These are phyloP conservation scores for Anoplius nigerrimus DNA, from an alignment of 2,888 invertebrate species.

Conservation along the genomic window DNA sequence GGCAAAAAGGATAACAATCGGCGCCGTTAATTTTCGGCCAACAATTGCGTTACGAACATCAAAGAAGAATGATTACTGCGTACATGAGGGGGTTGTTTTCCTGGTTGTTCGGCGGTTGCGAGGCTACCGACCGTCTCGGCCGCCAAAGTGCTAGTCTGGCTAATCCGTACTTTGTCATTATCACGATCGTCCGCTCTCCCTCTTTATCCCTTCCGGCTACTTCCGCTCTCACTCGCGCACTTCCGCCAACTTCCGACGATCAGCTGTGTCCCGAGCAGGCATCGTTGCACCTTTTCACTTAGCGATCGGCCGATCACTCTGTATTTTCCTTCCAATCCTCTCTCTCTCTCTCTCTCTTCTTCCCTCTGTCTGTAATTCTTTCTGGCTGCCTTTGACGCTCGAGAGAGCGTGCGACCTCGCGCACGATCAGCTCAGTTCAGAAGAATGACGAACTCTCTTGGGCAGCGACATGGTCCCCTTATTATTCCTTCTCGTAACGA, in stretches of 20 bases:
- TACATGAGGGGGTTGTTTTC: slow-evolving; percentile 75
- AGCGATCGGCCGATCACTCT: too few relatives aligned
- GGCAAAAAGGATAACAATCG: too few relatives aligned
- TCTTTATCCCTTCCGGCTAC: not conserved
- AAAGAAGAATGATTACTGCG: slow-evolving; percentile 40
- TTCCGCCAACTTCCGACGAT: not conserved
- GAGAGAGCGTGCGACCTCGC: slow-evolving; percentile 7
- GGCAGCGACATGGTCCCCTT: not conserved
- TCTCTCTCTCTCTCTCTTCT: not conserved
- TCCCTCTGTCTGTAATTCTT: not conserved
- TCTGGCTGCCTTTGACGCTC: not conserved
- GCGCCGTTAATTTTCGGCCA: too few relatives aligned
- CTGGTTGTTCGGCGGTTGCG: slow-evolving; percentile 70
- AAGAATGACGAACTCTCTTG: slow-evolving; percentile 11
- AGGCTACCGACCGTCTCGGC: slow-evolving; percentile 67
- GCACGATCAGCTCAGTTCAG: slow-evolving; percentile 37
- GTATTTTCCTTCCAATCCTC: not conserved
- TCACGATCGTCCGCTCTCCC: slow-evolving; percentile 17
- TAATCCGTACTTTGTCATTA: slow-evolving; percentile 72
- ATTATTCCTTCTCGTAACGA: not conserved
- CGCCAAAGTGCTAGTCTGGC: slow-evolving; percentile 71
- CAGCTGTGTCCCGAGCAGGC: not conserved
- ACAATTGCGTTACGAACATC: too few relatives aligned
- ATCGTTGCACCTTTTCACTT: not conserved
- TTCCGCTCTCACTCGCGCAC: slow-evolving; percentile 8